These are phyloP conservation scores for Troides aeacus DNA, from an alignment of 2,888 invertebrate species.

Conservation along the genomic window DNA sequence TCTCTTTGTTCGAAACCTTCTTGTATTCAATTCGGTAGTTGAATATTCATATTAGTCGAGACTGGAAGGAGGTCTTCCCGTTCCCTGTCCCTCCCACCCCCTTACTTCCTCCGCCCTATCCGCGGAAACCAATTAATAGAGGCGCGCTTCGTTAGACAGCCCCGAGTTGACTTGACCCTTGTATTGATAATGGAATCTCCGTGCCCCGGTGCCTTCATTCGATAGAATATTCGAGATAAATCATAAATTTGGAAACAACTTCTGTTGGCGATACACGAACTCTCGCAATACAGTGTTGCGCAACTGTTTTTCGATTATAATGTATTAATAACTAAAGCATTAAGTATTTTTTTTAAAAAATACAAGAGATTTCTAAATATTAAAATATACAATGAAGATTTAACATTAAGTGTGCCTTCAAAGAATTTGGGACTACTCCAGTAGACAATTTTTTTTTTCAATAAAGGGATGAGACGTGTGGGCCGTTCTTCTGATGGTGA, in stretches of 20 bases:
- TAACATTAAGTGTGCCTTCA: no score
- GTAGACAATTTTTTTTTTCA: no score
- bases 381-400: no score
- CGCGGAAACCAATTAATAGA: constrained; percentile 66
- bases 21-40: constrained; percentile 53
- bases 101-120: constrained; percentile 34
- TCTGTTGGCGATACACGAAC: no score
- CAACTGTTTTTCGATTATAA: no score
- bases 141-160: constrained; percentile 59
- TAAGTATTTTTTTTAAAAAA: no score
- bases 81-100: constrained; percentile 38
- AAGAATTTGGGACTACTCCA: no score
- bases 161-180: constrained; percentile 58
- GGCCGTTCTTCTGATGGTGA: no score
- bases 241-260: constrained; percentile 10
- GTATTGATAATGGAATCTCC: constrained; percentile 49
- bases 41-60: constrained; percentile 60
- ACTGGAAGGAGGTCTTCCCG: constrained; percentile 38
- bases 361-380: no score
- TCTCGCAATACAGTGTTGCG: no score
- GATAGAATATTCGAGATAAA: constrained; percentile 14
- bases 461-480: no score
- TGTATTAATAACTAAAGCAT: no score
- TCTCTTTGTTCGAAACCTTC: constrained; percentile 47
- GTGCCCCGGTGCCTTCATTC: constrained; percentile 30